Evolutionary conservation across 2,888 invertebrate genomes (phyloP).

Genomic region (Habrosyne pyritoides): DNA sequence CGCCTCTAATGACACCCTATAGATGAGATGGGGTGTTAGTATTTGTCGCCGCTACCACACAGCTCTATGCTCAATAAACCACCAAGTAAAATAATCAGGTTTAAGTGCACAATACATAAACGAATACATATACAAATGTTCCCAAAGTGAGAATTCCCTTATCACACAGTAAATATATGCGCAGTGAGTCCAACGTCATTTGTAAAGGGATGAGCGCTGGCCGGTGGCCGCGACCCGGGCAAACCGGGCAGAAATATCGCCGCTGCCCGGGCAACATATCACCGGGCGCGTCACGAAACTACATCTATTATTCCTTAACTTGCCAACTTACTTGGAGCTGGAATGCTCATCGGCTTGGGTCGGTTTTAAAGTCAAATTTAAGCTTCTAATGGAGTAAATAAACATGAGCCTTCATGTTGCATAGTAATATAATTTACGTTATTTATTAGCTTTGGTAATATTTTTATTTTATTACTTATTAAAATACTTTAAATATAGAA

Average conservation of each 20-base stretch:
- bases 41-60: too few relatives aligned
- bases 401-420: background rate
- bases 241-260: background rate
- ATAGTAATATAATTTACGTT: too few relatives aligned
- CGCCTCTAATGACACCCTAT: too few relatives aligned
- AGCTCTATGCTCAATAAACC: too few relatives aligned
- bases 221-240: background rate
- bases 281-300: background rate
- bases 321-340: background rate
- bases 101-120: background rate
- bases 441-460: too few relatives aligned
- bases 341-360: background rate
- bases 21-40: too few relatives aligned
- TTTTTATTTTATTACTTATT: too few relatives aligned
- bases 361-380: background rate
- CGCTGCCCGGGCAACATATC: background rate
- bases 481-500: too few relatives aligned
- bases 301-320: constrained; percentile 1
- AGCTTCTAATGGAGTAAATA: background rate
- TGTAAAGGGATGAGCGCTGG: constrained; percentile 2
- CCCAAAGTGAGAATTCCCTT: background rate
- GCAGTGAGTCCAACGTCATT: background rate
- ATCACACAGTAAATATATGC: constrained; percentile 3
- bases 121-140: background rate
- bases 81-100: background rate